Base-by-base conservation (phyloP, 2,888 invertebrate genomes). In the Ectemnius lituratus region DNA sequence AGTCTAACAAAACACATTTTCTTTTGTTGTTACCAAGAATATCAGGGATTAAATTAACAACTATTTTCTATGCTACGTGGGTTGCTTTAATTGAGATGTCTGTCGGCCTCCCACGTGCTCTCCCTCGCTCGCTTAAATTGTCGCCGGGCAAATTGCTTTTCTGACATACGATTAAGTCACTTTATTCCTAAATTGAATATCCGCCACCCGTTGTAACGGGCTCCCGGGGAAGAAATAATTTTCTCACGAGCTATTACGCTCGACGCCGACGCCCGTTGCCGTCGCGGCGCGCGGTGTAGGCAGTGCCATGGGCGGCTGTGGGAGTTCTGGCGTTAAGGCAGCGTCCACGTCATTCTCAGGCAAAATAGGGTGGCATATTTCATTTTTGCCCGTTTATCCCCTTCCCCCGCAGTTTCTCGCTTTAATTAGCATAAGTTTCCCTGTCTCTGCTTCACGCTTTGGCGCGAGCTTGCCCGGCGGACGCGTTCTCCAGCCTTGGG, bases 371-470 rank as follows among this genome's bases (percentile, higher is more conserved):
- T 47, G 68, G 57, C 65, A 62, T 72, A 72, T 70, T 75, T 80
- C 70, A 68, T 69, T 80, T 78, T 75, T 67, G 20, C 62, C 63
- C 68, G 73, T 75, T 73, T 71, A 67, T 63, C 64, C 65, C 70
- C 67, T 67, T 76, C 74, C 20, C 20, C 59, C 52, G 66, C 61
- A 45, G 67, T 69, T 65, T 74, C 76, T 69, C 78, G 75, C 73
- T 79, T 82, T 82, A 84, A 84, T 83, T 83, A 82, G 80, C 84
- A 75, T 76, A 76, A 82, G 77, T 73, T 74, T 66, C 66, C 58
- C 70, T 8, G 63, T 20, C 66, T 67, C 62, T 73, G 56, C 68
- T 57, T 62, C 62, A 46, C 71, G 65, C 69, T 46, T 65, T 62
- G 61, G 37, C 64, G 67, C 73, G 70, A 80, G 64, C 8, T 11